These are phyloP conservation scores for Eurytoma californica DNA, from an alignment of 2,888 invertebrate genomes.

Conservation along the genomic window DNA sequence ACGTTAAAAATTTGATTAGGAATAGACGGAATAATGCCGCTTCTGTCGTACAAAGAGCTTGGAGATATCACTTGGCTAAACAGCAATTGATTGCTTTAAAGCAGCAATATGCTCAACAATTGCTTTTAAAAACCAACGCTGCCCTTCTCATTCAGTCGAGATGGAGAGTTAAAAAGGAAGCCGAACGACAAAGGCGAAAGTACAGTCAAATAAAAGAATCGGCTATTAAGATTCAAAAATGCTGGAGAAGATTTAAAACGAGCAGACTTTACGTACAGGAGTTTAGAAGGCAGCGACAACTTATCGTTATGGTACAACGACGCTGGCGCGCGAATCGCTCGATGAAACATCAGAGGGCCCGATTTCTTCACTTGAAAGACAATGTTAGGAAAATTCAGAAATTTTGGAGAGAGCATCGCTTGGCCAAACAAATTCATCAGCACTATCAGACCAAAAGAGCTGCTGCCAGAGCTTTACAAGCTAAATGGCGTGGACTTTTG, in stretches of 20 bases:
- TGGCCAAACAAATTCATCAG: conserved; percentile 64
- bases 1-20: conserved; percentile 61
- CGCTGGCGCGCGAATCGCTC: conserved; percentile 74
- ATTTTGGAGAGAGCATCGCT: conserved; percentile 73
- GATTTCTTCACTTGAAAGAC: conserved; percentile 73
- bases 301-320: conserved; percentile 76
- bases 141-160: conserved; percentile 79
- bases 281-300: conserved; percentile 64
- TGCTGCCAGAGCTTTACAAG: conserved; percentile 66
- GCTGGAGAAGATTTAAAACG: conserved; percentile 74
- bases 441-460: conserved; percentile 67
- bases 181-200: conserved; percentile 62
- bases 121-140: conserved; percentile 75
- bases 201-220: conserved; percentile 61
- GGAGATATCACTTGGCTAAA: conserved; percentile 62
- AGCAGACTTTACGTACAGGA: conserved; percentile 63
- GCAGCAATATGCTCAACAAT: conserved; percentile 50
- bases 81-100: conserved; percentile 48
- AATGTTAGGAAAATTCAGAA: conserved; percentile 76
- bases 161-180: conserved; percentile 76
- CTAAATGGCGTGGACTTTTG: conserved; percentile 71
- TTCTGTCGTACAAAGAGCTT: conserved; percentile 67
- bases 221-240: conserved; percentile 76
- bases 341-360: conserved; percentile 71
- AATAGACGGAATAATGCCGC: conserved; percentile 65